A percentile compares a stretch with the other conserved stretches of the same genome.
Evolutionary conservation across 2,113 vertebrate genomes (phyloP).

Genomic region (Notothenia rossii): DNA sequence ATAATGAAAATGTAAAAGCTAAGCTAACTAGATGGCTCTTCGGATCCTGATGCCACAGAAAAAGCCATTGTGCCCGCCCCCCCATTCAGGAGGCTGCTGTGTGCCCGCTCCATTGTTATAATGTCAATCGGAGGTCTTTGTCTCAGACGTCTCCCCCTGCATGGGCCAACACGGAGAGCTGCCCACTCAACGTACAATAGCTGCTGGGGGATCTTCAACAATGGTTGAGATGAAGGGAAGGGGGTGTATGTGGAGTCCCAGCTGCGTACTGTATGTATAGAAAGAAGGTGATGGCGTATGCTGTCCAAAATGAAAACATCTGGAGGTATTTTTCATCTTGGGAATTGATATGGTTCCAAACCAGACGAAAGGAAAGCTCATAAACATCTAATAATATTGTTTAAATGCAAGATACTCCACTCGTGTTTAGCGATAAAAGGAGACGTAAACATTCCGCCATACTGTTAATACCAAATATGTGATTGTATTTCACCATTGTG

Average conservation of each 20-base stretch:
- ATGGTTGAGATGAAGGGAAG: slow-evolving; percentile 8
- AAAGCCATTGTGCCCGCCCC: slow-evolving; percentile 62
- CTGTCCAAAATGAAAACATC: not conserved
- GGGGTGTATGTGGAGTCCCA: slow-evolving; percentile 3
- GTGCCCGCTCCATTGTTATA: slow-evolving; percentile 77
- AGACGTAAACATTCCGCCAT: not conserved
- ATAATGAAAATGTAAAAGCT: not conserved
- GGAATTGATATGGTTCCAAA: not conserved
- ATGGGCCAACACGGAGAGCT: slow-evolving; percentile 37
- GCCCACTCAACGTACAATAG: slow-evolving; percentile 52
- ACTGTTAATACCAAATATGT: not conserved
- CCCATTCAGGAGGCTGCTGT: slow-evolving; percentile 64
- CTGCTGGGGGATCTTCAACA: slow-evolving; percentile 26
- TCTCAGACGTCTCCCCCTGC: slow-evolving; percentile 46
- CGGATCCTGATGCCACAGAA: slow-evolving; percentile 35
- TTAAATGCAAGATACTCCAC: not conserved
- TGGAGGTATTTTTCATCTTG: not conserved
- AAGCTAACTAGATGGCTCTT: slow-evolving; percentile 26
- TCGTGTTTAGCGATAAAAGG: not conserved
- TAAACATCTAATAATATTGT: not conserved
- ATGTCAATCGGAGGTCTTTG: slow-evolving; percentile 70
- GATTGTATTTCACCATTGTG: not conserved
- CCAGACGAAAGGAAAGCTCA: not conserved
- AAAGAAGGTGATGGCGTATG: not conserved
- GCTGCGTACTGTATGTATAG: not conserved